Evolutionary conservation across 2,888 invertebrate genomes (phyloP).

Genomic region (Latrodectus elegans): DNA sequence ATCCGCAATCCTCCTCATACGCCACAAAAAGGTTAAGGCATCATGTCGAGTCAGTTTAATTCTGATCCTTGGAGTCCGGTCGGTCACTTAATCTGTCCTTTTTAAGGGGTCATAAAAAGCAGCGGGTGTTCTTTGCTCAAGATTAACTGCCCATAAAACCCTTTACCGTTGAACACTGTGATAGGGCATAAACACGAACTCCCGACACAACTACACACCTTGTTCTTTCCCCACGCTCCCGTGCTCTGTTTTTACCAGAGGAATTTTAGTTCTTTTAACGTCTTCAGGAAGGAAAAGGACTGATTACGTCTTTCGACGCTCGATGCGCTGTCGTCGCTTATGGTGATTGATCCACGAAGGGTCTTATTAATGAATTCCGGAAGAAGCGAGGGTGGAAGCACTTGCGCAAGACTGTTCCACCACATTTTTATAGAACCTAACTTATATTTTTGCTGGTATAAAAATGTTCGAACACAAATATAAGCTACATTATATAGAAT

Average conservation of each 20-base stretch:
- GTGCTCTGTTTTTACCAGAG: neutral
- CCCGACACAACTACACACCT: constrained; percentile 10
- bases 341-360: too few species aligned
- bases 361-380: too few species aligned
- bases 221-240: constrained; percentile 6
- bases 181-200: constrained; percentile 42
- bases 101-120: constrained; percentile 42
- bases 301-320: neutral
- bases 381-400: too few species aligned
- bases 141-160: constrained; percentile 58
- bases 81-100: constrained; percentile 45
- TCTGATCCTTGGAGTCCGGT: constrained; percentile 4
- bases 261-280: constrained; percentile 1
- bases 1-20: neutral
- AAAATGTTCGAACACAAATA: too few species aligned
- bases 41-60: constrained; percentile 22
- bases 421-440: too few species aligned
- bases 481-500: too few species aligned
- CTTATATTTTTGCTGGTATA: too few species aligned
- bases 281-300: neutral
- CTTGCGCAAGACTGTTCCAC: too few species aligned
- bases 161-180: constrained; percentile 26
- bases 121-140: constrained; percentile 25
- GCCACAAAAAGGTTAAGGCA: neutral
- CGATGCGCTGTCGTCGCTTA: neutral